Evolutionary conservation across 1,140 invertebrate genomes (phyloP).

Genomic region (Leptinotarsa texana): DNA sequence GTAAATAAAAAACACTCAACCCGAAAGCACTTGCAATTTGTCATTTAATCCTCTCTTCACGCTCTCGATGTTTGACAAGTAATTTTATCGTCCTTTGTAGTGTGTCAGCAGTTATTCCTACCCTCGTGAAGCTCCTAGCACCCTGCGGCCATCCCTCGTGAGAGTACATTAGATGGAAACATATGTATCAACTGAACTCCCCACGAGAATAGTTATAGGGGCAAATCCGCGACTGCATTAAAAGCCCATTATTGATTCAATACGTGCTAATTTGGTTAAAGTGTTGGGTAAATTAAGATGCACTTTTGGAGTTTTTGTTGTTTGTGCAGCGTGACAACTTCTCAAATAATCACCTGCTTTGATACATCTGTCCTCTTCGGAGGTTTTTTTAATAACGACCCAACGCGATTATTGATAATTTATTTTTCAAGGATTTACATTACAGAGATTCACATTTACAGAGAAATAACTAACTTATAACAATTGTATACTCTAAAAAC

Average conservation of each 20-base stretch:
- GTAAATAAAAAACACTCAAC: conserved; percentile 48
- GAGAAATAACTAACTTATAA: too few species aligned
- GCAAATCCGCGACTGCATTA: conserved; percentile 46
- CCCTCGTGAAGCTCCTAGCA: background rate
- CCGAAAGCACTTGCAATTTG: conserved; percentile 46
- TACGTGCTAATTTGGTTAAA: conserved; percentile 46
- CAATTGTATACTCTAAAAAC: too few species aligned
- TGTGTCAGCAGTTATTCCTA: conserved; percentile 16
- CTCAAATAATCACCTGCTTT: background rate
- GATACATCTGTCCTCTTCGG: background rate
- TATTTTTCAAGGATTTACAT: too few species aligned
- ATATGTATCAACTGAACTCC: conserved; percentile 47
- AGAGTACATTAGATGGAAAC: conserved; percentile 44
- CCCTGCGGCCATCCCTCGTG: conserved; percentile 29
- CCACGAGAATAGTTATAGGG: conserved; percentile 37
- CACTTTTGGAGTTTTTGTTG: conserved; percentile 12
- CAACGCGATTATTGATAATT: too few species aligned
- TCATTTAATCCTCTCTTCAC: conserved; percentile 50
- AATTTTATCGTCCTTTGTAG: conserved; percentile 37
- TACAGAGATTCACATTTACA: too few species aligned
- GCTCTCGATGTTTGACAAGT: conserved; percentile 46
- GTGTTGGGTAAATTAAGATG: conserved; percentile 30
- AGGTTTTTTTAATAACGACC: too few species aligned
- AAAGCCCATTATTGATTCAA: conserved; percentile 48
- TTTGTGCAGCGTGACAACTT: conserved; percentile 1